Conservation (phyloP, 2,888 invertebrate species). For the Anthophora plumipes region DNA sequence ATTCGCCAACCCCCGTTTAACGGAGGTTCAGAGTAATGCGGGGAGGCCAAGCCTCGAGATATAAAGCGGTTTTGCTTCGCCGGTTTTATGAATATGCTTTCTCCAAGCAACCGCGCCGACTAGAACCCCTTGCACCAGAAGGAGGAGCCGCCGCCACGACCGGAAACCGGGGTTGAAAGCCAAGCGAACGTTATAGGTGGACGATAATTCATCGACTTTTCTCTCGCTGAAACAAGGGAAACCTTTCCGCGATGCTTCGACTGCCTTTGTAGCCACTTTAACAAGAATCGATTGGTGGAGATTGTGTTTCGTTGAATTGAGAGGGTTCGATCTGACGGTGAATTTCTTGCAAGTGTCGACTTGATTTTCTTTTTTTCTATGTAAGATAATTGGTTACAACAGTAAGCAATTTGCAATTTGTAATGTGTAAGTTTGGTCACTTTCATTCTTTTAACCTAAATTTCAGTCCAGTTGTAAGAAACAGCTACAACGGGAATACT, state of each 20-base stretch:
- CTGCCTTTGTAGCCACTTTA: constrained; percentile 33
- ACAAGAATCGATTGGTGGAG: constrained; percentile 12
- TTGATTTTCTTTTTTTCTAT: background rate
- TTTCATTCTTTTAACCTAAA: no score
- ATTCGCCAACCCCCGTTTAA: constrained; percentile 23
- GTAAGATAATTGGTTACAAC: no score
- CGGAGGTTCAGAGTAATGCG: constrained; percentile 38
- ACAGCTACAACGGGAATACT: no score
- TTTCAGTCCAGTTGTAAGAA: no score
- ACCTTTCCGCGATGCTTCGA: constrained; percentile 62
- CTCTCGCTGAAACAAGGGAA: constrained; percentile 76
- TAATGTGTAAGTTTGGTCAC: no score
- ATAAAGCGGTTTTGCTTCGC: constrained; percentile 82
- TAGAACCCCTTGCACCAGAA: constrained; percentile 68
- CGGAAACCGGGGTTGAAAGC: constrained; percentile 71
- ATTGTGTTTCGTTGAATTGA: background rate
- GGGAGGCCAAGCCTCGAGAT: constrained; percentile 69
- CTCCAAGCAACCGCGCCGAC: constrained; percentile 57
- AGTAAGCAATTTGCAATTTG: no score
- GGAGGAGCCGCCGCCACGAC: constrained; percentile 59
- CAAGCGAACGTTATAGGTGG: constrained; percentile 73
- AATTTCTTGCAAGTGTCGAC: background rate
- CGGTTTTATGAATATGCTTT: constrained; percentile 84
- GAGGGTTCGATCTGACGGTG: background rate
- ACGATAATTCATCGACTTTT: constrained; percentile 76